These are phyloP conservation scores for Bambusicola thoracicus DNA, from an alignment of 2,113 vertebrate species.

Conservation along the genomic window DNA sequence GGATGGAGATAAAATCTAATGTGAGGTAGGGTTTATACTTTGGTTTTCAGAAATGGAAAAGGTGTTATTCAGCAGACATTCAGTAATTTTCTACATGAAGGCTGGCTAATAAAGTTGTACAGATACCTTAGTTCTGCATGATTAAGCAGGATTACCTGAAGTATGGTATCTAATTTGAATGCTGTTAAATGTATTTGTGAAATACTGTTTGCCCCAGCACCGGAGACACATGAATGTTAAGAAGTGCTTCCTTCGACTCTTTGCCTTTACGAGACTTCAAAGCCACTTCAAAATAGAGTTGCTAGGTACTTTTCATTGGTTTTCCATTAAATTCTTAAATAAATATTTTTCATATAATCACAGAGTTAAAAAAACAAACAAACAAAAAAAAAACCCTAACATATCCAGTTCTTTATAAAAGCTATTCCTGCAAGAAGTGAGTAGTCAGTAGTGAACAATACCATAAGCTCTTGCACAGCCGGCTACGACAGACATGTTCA, in stretches of 20 bases:
- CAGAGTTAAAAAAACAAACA: not conserved
- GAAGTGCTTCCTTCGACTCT: not conserved
- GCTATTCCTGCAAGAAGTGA: not conserved
- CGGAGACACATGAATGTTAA: not conserved
- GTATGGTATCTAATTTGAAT: not conserved
- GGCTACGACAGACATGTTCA: not conserved
- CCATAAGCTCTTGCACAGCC: not conserved
- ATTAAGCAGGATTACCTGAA: slow-evolving; percentile 17
- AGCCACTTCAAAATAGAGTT: not conserved
- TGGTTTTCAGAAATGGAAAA: not conserved
- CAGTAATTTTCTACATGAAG: not conserved
- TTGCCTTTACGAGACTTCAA: not conserved
- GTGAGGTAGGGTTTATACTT: not conserved
- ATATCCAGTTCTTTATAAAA: not conserved
- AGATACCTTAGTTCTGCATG: not conserved
- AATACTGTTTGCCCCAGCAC: not conserved
- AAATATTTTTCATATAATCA: not conserved
- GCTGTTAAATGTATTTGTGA: not conserved
- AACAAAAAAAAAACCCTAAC: too few relatives aligned
- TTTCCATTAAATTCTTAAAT: not conserved
- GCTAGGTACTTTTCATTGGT: not conserved
- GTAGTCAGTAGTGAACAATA: not conserved
- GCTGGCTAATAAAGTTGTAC: not conserved
- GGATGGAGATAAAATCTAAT: not conserved
- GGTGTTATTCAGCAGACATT: not conserved